These are phyloP conservation scores for Quadroppia sp. DNA, from an alignment of 2,888 invertebrate genomes.

Conservation along the genomic window DNA sequence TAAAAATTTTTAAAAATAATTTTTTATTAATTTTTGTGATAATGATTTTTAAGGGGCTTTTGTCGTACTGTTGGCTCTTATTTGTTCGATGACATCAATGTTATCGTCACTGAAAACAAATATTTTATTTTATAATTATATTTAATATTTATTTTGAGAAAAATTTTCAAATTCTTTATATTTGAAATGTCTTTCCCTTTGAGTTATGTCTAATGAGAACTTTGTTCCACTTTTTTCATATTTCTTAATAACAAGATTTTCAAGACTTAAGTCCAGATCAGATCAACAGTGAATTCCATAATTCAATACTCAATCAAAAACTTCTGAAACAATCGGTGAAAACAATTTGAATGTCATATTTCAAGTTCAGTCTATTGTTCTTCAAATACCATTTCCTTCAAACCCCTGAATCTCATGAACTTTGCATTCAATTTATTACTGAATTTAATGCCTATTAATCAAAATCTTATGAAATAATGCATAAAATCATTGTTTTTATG, in stretches of 20 bases:
- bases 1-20: neutral
- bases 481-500: neutral
- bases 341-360: constrained; percentile 4
- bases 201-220: constrained; percentile 18
- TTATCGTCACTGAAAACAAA: constrained; percentile 22
- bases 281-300: neutral
- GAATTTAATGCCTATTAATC: neutral
- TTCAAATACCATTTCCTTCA: neutral
- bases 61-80: constrained; percentile 35
- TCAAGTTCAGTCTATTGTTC: constrained; percentile 26
- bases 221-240: constrained; percentile 6
- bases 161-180: neutral
- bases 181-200: neutral
- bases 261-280: neutral
- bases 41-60: constrained; percentile 17
- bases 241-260: neutral
- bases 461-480: neutral
- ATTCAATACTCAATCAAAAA: constrained; percentile 9
- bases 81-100: constrained; percentile 35
- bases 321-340: neutral
- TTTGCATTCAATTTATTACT: neutral
- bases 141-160: neutral
- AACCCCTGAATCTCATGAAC: neutral
- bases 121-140: neutral
- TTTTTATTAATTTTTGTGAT: neutral